Evolutionary conservation across 2,113 vertebrate species (phyloP).

Genomic region (Poeciliopsis turrubarensis): DNA sequence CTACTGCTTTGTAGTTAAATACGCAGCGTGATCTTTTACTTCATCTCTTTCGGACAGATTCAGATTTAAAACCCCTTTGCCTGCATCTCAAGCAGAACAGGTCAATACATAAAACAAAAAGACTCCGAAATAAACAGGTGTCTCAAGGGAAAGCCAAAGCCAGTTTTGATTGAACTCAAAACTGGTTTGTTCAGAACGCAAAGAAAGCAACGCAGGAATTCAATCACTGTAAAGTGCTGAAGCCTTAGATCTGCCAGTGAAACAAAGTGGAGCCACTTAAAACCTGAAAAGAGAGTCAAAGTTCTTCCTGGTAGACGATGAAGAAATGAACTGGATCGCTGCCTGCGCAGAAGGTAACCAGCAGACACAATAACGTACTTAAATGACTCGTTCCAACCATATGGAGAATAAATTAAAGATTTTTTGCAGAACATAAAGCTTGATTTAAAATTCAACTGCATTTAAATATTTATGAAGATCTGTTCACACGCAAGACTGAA

Average conservation of each 20-base stretch:
- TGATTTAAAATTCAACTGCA: neutral
- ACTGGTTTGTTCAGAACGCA: slow-evolving; percentile 23
- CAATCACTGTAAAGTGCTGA: slow-evolving; percentile 60
- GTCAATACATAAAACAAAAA: neutral
- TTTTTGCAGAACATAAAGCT: neutral
- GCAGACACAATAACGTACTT: slow-evolving; percentile 12
- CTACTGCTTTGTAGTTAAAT: no score
- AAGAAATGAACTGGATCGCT: slow-evolving; percentile 5
- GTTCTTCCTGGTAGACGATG: slow-evolving; percentile 12
- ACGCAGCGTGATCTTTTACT: neutral
- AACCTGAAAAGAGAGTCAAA: slow-evolving; percentile 21
- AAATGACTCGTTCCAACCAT: slow-evolving; percentile 16
- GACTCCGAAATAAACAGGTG: slow-evolving; percentile 3
- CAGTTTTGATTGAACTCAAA: neutral
- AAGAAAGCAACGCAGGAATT: slow-evolving; percentile 24
- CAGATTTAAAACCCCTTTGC: neutral
- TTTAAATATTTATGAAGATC: neutral
- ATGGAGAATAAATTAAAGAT: neutral
- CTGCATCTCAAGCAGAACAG: neutral
- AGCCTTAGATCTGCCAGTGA: slow-evolving; percentile 46
- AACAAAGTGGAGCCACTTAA: slow-evolving; percentile 31
- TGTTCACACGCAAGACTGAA: neutral
- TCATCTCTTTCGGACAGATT: neutral
- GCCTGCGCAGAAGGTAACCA: slow-evolving; percentile 17
- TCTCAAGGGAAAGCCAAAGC: slow-evolving; percentile 1